Conservation (phyloP, 2,797 vertebrate species). For the Muscicapa comitata region DNA sequence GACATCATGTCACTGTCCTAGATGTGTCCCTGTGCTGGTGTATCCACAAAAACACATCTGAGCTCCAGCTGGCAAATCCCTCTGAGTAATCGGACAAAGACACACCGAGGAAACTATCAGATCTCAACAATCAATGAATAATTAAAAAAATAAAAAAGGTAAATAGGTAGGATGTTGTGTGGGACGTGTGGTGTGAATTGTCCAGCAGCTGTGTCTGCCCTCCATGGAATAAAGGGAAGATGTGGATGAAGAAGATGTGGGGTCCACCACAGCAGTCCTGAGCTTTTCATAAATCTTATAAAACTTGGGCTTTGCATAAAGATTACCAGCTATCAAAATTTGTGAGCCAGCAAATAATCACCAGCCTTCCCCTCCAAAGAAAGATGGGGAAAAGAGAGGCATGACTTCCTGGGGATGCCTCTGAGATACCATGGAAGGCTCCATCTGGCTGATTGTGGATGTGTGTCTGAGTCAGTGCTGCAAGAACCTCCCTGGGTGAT, state of each 20-base stretch:
- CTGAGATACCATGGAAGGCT: neutral
- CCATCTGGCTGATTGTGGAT: neutral
- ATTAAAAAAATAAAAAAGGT: neutral
- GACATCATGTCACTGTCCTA: neutral
- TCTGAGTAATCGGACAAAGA: neutral
- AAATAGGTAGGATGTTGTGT: neutral
- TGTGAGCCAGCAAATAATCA: neutral
- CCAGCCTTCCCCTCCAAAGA: neutral
- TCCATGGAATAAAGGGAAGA: neutral
- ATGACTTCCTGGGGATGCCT: accelerated
- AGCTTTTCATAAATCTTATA: neutral
- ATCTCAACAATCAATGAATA: neutral
- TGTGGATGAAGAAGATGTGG: neutral
- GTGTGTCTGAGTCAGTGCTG: neutral
- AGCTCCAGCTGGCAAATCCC: neutral
- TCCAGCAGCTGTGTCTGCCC: neutral
- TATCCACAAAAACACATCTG: neutral
- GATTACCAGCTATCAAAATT: neutral
- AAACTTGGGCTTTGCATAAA: neutral
- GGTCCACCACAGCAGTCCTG: neutral
- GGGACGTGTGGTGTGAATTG: neutral
- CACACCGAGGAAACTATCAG: neutral
- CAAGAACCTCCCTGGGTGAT: neutral
- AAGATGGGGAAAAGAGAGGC: neutral
- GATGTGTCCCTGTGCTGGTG: neutral